These are phyloP conservation scores for Syngnathoides biaculeatus DNA, from an alignment of 2,113 vertebrate genomes.

Conservation along the genomic window DNA sequence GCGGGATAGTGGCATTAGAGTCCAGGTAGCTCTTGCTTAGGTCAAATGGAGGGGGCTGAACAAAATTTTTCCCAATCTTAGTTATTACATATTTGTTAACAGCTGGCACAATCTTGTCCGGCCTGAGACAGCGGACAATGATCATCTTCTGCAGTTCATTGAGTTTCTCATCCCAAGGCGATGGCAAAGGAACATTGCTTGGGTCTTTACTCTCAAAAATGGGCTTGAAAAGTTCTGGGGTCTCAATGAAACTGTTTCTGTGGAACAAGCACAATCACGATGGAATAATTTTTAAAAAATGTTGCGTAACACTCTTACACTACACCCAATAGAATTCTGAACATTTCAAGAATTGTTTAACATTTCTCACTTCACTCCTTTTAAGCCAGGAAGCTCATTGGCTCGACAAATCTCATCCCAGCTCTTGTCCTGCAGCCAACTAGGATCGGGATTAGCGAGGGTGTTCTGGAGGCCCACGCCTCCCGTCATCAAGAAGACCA, in stretches of 20 bases:
- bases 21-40: slow-evolving; percentile 89
- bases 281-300: background rate
- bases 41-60: slow-evolving; percentile 94
- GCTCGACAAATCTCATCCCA: slow-evolving; percentile 95
- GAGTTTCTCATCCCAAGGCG: slow-evolving; percentile 74
- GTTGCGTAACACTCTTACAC: background rate
- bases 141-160: slow-evolving; percentile 91
- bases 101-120: slow-evolving; percentile 90
- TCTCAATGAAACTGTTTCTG: slow-evolving; percentile 77
- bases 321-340: background rate
- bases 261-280: slow-evolving; percentile 12
- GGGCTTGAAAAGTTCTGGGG: slow-evolving; percentile 71
- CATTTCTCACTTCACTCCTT: slow-evolving; percentile 78
- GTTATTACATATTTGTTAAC: slow-evolving; percentile 82
- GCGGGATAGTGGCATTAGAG: slow-evolving; percentile 84
- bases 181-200: slow-evolving; percentile 75
- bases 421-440: slow-evolving; percentile 90
- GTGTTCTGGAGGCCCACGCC: slow-evolving; percentile 89
- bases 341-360: background rate
- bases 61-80: slow-evolving; percentile 92
- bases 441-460: slow-evolving; percentile 82
- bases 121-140: slow-evolving; percentile 85
- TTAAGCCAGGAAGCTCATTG: slow-evolving; percentile 82
- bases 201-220: slow-evolving; percentile 92
- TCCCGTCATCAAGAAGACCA: slow-evolving; percentile 93